Percentiles rank a stretch among this genome's conserved stretches.
phyloP scores from a whole-genome alignment of 2,113 vertebrate species.

The Cavia aperea region DNA sequence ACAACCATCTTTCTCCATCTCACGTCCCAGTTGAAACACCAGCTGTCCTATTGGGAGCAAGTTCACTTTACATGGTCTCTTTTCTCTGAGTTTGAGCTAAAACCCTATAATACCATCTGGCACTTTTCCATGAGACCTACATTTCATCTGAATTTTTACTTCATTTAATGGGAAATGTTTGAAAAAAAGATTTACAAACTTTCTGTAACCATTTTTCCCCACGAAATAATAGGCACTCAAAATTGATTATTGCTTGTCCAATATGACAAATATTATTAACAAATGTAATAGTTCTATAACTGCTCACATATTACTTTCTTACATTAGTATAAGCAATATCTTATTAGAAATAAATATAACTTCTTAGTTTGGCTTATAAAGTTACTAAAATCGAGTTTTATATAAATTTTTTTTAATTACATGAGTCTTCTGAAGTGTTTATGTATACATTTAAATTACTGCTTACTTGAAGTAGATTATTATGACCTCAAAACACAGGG shows the following conservation, averaged over 20 bases:
- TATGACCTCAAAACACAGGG: background rate
- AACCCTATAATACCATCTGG: background rate
- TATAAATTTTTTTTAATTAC: background rate
- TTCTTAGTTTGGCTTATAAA: background rate
- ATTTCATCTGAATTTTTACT: background rate
- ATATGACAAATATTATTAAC: too few species aligned
- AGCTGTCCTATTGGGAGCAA: background rate
- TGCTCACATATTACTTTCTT: background rate
- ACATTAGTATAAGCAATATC: background rate
- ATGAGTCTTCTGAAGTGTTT: background rate
- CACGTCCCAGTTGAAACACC: background rate
- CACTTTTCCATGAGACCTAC: background rate
- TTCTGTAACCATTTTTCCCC: background rate
- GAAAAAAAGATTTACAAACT: background rate
- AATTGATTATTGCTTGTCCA: background rate
- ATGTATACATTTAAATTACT: background rate
- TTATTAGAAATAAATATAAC: background rate
- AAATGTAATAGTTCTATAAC: background rate
- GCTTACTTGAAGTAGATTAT: background rate
- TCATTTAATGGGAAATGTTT: background rate
- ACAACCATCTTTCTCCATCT: background rate
- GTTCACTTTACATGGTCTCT: background rate
- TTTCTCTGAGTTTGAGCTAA: background rate
- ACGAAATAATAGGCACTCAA: background rate
- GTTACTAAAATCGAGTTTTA: background rate